Evolutionary conservation across 2,797 vertebrate genomes (phyloP).

Genomic region (Falco novaeseelandiae): DNA sequence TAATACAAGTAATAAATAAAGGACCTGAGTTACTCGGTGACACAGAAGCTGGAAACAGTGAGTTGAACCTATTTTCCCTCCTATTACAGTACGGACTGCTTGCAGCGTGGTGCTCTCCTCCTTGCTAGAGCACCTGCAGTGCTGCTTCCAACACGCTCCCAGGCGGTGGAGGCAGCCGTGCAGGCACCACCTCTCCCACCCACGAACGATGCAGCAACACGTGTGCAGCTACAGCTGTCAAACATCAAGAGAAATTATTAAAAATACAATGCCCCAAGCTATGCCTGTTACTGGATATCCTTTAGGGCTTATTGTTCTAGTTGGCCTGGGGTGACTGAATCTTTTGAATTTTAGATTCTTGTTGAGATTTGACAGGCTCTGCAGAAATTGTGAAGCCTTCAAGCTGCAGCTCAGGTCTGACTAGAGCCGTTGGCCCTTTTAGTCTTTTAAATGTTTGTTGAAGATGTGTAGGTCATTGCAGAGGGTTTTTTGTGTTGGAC

Average conservation of each 20-base stretch:
- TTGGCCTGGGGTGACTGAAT: background rate
- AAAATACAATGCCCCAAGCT: background rate
- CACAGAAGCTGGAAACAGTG: background rate
- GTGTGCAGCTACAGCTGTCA: background rate
- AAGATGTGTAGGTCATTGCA: background rate
- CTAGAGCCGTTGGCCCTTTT: background rate
- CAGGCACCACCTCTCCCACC: background rate
- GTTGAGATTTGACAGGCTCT: background rate
- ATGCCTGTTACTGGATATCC: background rate
- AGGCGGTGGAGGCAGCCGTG: background rate
- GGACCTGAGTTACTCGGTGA: background rate
- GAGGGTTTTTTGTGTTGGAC: background rate
- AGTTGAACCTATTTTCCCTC: background rate
- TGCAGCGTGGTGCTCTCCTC: background rate
- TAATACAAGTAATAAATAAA: constrained; percentile 46
- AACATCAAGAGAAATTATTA: background rate
- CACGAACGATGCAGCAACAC: background rate
- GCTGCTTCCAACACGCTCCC: fast-evolving
- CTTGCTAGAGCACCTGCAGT: background rate
- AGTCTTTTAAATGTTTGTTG: background rate
- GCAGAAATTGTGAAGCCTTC: background rate
- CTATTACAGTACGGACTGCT: fast-evolving
- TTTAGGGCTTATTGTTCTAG: background rate
- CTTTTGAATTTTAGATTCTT: background rate
- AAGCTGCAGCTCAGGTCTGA: background rate